Base-by-base conservation (phyloP, 1,140 invertebrate genomes). In the Brachionus paranguensis region DNA sequence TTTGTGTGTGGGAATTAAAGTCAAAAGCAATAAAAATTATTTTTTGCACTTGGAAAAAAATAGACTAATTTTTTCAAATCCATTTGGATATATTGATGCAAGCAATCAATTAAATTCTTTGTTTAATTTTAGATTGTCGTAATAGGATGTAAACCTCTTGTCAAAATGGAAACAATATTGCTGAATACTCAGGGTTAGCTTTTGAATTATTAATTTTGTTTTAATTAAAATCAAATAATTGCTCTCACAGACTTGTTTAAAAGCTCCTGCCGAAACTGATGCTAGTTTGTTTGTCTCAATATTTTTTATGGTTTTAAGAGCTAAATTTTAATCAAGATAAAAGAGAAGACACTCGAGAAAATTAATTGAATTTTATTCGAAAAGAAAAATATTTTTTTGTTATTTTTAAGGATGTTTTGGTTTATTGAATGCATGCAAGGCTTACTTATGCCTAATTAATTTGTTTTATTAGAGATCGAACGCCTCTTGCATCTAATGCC, bases 221-320 rank as follows among this genome's bases (percentile, higher is more conserved):
- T 60, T 60, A 60, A 60, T 60, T 60, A 60, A 60, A 60, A 60
- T 60, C 53, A 60, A 60, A 60, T 60, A 60, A 60, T 60, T 60
- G 53, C 53, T 60, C 53, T 60, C 53, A 60, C 8, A 24, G 53
- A 20, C 20, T 60, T 60, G 53, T 60, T 60, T 60, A 27, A 60
- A 60, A 24, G 10, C n/a, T 60, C 3, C n/a, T 24, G 17, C 20
- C 53, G 4, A 60, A 60, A 60, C 53, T 60, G 20, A 10, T 17
- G 20, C 2, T 20, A 60, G 10, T 20, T 60, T 60, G 53, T 60
- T 37, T 60, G 53, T 60, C 53, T 17, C n/a, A 60, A 60, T 60
- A 60, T 60, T 60, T 60, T 60, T 60, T 60, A 20, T 60, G n/a
- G 8, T 60, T 60, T 60, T 60, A 60, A 60, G 53, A 60, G 53